Evolutionary conservation across 1,140 invertebrate species (phyloP).

Genomic region (Drosophila cardini): DNA sequence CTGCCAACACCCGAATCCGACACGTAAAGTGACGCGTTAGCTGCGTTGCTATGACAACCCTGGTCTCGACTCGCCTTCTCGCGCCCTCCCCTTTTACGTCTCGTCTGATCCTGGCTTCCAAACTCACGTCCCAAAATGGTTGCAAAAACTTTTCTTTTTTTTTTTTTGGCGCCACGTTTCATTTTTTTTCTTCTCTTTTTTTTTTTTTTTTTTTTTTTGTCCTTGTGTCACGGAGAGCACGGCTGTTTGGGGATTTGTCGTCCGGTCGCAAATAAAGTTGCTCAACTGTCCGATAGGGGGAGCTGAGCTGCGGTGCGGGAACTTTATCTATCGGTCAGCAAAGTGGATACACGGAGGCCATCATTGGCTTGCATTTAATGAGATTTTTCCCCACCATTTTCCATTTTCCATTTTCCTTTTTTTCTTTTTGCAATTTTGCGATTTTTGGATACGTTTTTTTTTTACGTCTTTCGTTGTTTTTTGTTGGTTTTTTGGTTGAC

Average conservation of each 20-base stretch:
- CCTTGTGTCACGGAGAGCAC: conserved; percentile 2
- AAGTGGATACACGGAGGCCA: conserved; percentile 30
- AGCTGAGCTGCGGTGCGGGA: not conserved
- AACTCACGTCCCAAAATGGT: conserved; percentile 28
- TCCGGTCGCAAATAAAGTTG: conserved; percentile 49
- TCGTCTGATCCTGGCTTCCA: not conserved
- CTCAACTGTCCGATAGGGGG: conserved; percentile 3
- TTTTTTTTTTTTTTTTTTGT: conserved; percentile 17
- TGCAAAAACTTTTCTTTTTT: conserved; percentile 42
- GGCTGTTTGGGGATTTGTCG: conserved; percentile 36
- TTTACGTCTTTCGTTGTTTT: conserved; percentile 1
- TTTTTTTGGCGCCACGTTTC: conserved; percentile 41
- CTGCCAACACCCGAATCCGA: conserved; percentile 84
- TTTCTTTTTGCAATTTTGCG: conserved; percentile 8
- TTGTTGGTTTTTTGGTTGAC: not conserved
- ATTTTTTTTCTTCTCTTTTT: conserved; percentile 25
- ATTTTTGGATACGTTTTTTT: conserved; percentile 3
- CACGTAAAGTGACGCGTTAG: conserved; percentile 84
- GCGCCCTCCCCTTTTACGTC: not conserved
- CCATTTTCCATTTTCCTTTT: not conserved
- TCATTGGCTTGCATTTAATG: conserved; percentile 57
- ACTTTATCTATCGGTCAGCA: conserved; percentile 48
- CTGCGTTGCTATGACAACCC: conserved; percentile 81
- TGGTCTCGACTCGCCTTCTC: conserved; percentile 10
- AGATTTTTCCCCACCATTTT: conserved; percentile 35